These are phyloP conservation scores for Frankliniella fusca DNA, from an alignment of 2,888 invertebrate genomes.

Conservation along the genomic window DNA sequence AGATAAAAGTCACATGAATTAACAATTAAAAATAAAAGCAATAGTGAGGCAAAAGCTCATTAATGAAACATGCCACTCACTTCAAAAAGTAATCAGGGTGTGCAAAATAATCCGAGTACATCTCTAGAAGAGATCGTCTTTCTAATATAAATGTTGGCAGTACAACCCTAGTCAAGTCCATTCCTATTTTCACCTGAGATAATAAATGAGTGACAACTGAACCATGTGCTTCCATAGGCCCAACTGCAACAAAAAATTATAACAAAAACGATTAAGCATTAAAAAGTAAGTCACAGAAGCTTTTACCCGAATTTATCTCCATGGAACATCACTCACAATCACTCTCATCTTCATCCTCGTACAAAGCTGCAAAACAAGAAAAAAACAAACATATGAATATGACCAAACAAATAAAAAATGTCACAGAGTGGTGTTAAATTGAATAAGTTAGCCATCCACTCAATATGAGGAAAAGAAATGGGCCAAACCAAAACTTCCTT, in stretches of 20 bases:
- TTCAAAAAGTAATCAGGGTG: constrained; percentile 95
- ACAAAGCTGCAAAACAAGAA: constrained; percentile 64
- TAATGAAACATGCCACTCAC: constrained; percentile 50
- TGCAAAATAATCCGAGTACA: constrained; percentile 99
- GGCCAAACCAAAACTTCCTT: constrained; percentile 40
- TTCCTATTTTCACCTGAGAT: constrained; percentile 97
- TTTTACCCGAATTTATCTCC: constrained; percentile 10
- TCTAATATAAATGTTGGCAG: constrained; percentile 98
- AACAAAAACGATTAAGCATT: not conserved
- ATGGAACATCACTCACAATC: constrained; percentile 55
- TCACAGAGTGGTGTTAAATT: constrained; percentile 11
- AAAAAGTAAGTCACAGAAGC: not conserved
- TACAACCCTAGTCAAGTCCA: constrained; percentile 99
- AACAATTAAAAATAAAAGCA: not conserved
- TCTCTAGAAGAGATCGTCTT: constrained; percentile 92
- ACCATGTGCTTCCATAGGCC: constrained; percentile 90
- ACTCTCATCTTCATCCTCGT: constrained; percentile 85
- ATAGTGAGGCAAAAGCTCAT: not conserved
- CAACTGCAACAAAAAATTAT: constrained; percentile 32
- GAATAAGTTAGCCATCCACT: too few relatives aligned
- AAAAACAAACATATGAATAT: constrained; percentile 31
- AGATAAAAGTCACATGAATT: constrained; percentile 20
- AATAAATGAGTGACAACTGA: constrained; percentile 94
- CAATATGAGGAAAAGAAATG: constrained; percentile 5
- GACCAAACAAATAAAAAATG: constrained; percentile 30